Conservation (phyloP, 2,888 invertebrate genomes). For the Ichneumoninae sp. region DNA sequence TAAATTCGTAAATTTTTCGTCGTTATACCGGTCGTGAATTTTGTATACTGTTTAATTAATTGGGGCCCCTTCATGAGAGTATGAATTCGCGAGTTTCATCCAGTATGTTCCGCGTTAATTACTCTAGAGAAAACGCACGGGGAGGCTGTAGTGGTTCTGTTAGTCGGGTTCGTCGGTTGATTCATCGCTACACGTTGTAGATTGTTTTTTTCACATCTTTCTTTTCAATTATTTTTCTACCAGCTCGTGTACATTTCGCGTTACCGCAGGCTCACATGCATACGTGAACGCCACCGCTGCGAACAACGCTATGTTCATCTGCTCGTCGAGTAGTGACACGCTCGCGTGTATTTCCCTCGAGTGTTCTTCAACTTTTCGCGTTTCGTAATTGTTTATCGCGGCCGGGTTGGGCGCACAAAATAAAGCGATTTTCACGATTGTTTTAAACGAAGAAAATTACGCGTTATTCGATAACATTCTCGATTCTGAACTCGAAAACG, state of each 20-base stretch:
- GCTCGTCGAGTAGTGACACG: conserved; percentile 58
- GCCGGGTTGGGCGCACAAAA: neutral
- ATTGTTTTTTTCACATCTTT: conserved; percentile 24
- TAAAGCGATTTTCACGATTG: neutral
- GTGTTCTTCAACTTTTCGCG: conserved; percentile 65
- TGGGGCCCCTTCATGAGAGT: conserved; percentile 26
- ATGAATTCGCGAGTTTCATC: conserved; percentile 56
- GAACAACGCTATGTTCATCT: conserved; percentile 51
- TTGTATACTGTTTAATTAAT: conserved; percentile 58
- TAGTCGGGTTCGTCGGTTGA: conserved; percentile 48
- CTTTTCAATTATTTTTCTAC: conserved; percentile 60
- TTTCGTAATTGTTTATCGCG: conserved; percentile 63
- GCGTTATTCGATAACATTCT: neutral
- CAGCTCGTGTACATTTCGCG: conserved; percentile 33
- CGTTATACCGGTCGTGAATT: conserved; percentile 45
- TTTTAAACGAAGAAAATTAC: neutral
- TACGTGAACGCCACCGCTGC: conserved; percentile 26
- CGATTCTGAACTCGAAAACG: neutral
- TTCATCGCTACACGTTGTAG: conserved; percentile 48
- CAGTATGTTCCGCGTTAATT: conserved; percentile 61
- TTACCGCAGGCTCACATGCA: conserved; percentile 25
- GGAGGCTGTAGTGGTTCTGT: neutral
- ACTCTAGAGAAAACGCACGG: conserved; percentile 51
- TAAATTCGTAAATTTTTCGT: conserved; percentile 50
- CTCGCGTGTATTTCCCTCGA: conserved; percentile 72